phyloP scores from a whole-genome alignment of 2,797 vertebrate genomes.

The Pristis pectinata region DNA sequence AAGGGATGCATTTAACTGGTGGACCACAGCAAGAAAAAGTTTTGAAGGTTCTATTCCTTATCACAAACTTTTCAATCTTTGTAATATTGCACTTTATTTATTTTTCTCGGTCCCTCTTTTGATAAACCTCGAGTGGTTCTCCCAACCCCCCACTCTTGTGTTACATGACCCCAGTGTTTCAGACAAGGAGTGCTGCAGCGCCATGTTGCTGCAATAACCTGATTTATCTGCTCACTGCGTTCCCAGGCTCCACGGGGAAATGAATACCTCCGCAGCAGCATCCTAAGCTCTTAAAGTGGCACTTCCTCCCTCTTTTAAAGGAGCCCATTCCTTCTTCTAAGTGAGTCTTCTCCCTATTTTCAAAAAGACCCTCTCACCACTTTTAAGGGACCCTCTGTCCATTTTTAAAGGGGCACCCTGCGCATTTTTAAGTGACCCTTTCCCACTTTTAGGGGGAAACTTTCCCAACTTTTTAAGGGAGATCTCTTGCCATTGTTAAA shows the following conservation, averaged over 20 bases:
- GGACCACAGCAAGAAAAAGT: too few species aligned
- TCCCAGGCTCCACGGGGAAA: background rate
- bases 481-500: too few species aligned
- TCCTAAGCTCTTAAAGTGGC: background rate
- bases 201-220: conserved; percentile 14
- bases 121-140: background rate
- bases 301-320: background rate
- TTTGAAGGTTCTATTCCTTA: too few species aligned
- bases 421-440: too few species aligned
- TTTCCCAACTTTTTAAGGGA: too few species aligned
- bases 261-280: background rate
- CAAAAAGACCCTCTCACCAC: too few species aligned
- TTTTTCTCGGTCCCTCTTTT: background rate
- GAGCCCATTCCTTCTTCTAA: too few species aligned
- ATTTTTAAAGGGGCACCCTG: too few species aligned
- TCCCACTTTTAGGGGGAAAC: too few species aligned
- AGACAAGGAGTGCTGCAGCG: background rate
- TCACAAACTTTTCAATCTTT: background rate
- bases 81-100: background rate
- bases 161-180: background rate
- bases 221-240: conserved; percentile 8
- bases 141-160: background rate
- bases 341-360: too few species aligned
- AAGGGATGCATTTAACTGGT: too few species aligned
- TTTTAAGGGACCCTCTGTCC: too few species aligned